Evolutionary conservation across 2,113 vertebrate species (phyloP).

Genomic region (Seriola quinqueradiata): DNA sequence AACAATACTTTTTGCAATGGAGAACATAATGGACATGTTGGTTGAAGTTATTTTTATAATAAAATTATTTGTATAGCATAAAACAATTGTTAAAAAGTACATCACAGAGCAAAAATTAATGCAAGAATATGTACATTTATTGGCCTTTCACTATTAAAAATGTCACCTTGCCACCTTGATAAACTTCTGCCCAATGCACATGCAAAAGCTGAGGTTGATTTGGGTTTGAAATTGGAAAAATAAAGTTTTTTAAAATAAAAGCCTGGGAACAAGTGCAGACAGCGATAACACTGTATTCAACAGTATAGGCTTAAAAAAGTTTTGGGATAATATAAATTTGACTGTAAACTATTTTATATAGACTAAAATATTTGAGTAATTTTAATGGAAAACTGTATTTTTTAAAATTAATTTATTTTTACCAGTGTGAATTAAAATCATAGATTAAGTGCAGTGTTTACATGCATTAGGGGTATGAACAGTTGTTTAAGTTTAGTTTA

Average conservation of each 20-base stretch:
- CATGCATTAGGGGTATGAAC: no score
- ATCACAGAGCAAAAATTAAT: background rate
- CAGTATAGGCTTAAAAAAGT: no score
- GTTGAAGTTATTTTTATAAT: background rate
- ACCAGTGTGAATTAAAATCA: background rate
- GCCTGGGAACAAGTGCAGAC: background rate
- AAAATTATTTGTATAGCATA: background rate
- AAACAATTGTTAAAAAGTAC: background rate
- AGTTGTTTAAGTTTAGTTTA: no score
- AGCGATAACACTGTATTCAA: no score
- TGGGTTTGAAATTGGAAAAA: background rate
- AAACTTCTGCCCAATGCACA: no score
- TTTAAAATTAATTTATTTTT: background rate
- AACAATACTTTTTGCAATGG: background rate
- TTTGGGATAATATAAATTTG: background rate
- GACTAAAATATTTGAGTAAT: no score
- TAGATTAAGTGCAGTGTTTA: no score
- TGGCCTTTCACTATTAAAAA: no score
- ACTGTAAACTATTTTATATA: no score
- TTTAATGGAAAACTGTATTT: no score
- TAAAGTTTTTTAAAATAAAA: background rate
- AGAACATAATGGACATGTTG: background rate
- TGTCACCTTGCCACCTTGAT: no score
- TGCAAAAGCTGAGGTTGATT: background rate
- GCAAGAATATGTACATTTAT: no score